These are phyloP conservation scores for Xiphophorus couchianus DNA, from an alignment of 2,113 vertebrate genomes.

Conservation along the genomic window DNA sequence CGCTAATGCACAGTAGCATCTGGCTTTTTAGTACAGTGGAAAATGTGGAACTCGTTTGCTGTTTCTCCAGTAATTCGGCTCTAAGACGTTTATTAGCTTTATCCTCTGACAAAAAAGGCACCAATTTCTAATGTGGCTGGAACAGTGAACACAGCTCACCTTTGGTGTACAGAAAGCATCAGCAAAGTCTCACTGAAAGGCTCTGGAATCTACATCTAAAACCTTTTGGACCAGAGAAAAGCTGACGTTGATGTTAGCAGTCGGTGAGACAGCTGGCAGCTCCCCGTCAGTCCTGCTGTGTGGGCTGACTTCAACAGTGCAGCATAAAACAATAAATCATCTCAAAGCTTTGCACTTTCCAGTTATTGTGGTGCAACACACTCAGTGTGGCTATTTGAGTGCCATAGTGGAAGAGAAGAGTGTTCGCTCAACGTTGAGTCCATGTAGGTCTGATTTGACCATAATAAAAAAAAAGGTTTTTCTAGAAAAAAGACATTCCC, in stretches of 20 bases:
- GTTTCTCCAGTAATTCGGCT: neutral
- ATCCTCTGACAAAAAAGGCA: neutral
- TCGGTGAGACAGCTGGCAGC: no score
- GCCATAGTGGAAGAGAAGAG: neutral
- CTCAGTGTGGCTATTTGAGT: neutral
- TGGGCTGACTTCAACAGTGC: neutral
- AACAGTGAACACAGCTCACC: neutral
- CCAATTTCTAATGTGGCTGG: neutral
- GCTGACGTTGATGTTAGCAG: neutral
- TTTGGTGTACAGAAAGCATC: neutral
- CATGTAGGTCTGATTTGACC: neutral
- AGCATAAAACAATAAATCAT: neutral
- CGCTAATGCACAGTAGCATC: neutral
- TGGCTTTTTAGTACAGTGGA: neutral
- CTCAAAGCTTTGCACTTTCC: neutral
- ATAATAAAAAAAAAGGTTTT: neutral
- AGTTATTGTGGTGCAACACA: neutral
- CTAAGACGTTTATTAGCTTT: neutral
- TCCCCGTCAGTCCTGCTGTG: neutral
- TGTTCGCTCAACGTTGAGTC: neutral
- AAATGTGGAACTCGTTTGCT: neutral
- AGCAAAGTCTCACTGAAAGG: neutral
- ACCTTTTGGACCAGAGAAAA: neutral
- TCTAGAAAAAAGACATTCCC: neutral
- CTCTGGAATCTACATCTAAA: neutral